Percentiles rank a stretch among this genome's conserved stretches.
phyloP scores from a whole-genome alignment of 2,113 vertebrate genomes.

The Amblyopsis rosae region DNA sequence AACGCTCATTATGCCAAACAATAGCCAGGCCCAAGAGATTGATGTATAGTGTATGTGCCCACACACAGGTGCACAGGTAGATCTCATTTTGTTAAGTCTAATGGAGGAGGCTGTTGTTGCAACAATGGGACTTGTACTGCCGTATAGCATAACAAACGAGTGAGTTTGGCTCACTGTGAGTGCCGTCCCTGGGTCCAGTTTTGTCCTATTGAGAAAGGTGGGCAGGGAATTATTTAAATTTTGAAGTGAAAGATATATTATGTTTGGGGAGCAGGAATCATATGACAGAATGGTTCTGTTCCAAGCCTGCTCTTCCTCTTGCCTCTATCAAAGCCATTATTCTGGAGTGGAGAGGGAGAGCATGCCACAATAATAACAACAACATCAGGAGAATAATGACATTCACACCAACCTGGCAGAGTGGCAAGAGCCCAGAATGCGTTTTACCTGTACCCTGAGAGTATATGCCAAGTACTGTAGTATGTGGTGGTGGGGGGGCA shows the following conservation, averaged over 20 bases:
- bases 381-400: slow-evolving; percentile 44
- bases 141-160: too few species aligned
- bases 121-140: too few species aligned
- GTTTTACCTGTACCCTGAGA: slow-evolving; percentile 38
- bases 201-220: not conserved
- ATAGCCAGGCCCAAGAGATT: too few species aligned
- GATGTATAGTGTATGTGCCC: too few species aligned
- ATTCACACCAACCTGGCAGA: slow-evolving; percentile 37
- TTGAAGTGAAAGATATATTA: slow-evolving; percentile 13
- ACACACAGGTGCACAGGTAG: too few species aligned
- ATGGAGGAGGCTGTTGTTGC: too few species aligned
- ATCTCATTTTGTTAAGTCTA: too few species aligned
- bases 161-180: too few species aligned
- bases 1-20: too few species aligned
- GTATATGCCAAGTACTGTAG: slow-evolving; percentile 9
- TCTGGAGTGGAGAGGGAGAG: slow-evolving; percentile 38
- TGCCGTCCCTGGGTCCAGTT: too few species aligned
- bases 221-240: slow-evolving; percentile 22
- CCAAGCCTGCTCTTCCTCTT: slow-evolving; percentile 11
- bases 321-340: slow-evolving; percentile 45
- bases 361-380: slow-evolving; percentile 39
- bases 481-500: slow-evolving; percentile 31
- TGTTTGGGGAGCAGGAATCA: slow-evolving; percentile 24
- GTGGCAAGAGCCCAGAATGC: slow-evolving; percentile 45
- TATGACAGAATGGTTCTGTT: slow-evolving; percentile 6